These are phyloP conservation scores for Coracias cyanogaster DNA, from an alignment of 2,797 vertebrate species.

Conservation along the genomic window DNA sequence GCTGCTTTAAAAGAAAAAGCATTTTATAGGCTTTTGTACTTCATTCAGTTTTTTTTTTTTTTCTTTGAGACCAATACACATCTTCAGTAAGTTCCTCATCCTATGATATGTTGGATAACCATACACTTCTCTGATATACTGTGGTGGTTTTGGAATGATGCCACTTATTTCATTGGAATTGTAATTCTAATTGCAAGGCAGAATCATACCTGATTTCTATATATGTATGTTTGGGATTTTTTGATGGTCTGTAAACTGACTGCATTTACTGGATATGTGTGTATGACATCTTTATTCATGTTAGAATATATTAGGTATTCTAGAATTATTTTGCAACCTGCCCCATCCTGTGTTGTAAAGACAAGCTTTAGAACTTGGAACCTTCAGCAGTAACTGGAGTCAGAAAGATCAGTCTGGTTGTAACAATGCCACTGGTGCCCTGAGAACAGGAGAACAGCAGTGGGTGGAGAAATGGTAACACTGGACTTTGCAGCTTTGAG, in stretches of 20 bases:
- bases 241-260: not conserved
- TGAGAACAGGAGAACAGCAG: not conserved
- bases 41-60: not conserved
- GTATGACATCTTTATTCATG: not conserved
- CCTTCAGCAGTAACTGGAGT: not conserved
- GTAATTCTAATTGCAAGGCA: not conserved
- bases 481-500: not conserved
- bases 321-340: not conserved
- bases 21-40: not conserved
- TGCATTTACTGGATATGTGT: accelerated
- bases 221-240: not conserved
- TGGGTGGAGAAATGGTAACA: not conserved
- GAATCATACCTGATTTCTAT: not conserved
- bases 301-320: not conserved
- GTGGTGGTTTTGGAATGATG: not conserved
- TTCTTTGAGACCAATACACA: not conserved
- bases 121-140: not conserved
- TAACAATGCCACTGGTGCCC: not conserved
- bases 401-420: not conserved
- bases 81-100: not conserved
- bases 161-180: not conserved
- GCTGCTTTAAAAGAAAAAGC: not conserved
- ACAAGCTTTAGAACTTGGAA: not conserved
- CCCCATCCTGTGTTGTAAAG: not conserved
- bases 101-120: not conserved